Base-by-base conservation (phyloP, 2,797 vertebrate genomes). In the Kryptolebias ocellatus region DNA sequence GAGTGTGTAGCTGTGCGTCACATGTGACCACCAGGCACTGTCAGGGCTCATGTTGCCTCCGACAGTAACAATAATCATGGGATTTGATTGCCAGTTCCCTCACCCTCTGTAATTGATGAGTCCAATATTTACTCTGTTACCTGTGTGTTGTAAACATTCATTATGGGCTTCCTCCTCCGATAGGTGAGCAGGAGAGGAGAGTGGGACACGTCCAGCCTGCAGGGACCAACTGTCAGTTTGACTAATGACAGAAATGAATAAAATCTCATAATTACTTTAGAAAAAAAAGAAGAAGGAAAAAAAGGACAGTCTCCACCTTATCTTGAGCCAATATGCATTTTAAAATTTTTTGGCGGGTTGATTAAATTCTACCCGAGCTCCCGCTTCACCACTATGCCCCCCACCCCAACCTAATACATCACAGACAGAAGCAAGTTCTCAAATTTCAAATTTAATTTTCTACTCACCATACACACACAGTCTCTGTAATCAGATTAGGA, bases 71-170 rank as follows among this genome's bases (percentile, higher is more conserved):
- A 94, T 94, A 92, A 95, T 93, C 93, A 91, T 87, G 92, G 93
- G 90, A 94, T 95, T 95, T 96, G 94, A 96, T 95, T 94, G 92
- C 89, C 92, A 93, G 91, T 89, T 88, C 87, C 92, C 93, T 93
- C 86, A 80, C 74, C 92, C 92, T 93, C 91, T 94, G 96, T 97
- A 97, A 97, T 97, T 97, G 94, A 98, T 95, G 91, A 89, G 83
- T 91, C 92, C 95, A 96, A 96, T 96, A 95, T 97, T 97, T 96
- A 96, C 94, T 94, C 89, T 94, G 94, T 96, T 95, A 96, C 95
- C 95, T 96, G 94, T 90, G 89, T 88, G 93, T 92, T 85, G 93
- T 97, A 97, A 98, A 98, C 96, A 97, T 97, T 96, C 94, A 96
- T 94, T 94, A 94, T 79, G 66, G 74, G 62, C 54, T 90, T 91